Evolutionary conservation across 2,113 vertebrate species (phyloP), one percentile per base, ranked within the genome.

Genomic region (Archocentrus centrarchus): DNA sequence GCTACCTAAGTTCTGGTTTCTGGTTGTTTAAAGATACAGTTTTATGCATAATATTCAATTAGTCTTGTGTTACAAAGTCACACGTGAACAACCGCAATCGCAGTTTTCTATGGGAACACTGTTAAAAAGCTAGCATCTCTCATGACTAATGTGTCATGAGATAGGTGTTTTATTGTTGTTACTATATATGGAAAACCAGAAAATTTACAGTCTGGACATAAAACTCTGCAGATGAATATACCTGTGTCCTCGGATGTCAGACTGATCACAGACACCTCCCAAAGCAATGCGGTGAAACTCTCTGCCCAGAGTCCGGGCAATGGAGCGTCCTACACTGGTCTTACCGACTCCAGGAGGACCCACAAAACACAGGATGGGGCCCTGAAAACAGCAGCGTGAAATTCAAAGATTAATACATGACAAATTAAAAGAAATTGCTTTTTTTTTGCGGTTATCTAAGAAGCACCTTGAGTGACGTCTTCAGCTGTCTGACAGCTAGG

Each of bases 221-320:
- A 50, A 70, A 18, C 9, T 3, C 15, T 0, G 27, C 24, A 30
- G 64, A 7, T 7, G 4, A 37, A 35, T 10, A 5, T 86, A 99
- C 98, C 98, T 98, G 95, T 99, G 98, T 62, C 98, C 98, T 82
- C 98, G 96, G 90, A 99, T 98, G 89, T 99, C 98, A 2, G 98
- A 99, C 84, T 99, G 98, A 90, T 99, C 98, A 85, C 98, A 99
- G 30, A 99, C 96, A 10, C 98, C 98, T 59, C 98, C 98, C 22
- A 99, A 91, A 11, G 98, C 97, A 11, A 99, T 99, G 83, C 98
- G 97, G 88, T 99, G 98, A 88, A 99, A 99, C 90, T 98, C 98
- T 88, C 98, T 94, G 53, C 98, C 98, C 61, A 99, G 94, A 0
- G 98, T 99, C 92, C 97, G 97, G 15, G 98, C 98, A 47, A 99